Base-by-base conservation (phyloP, 2,797 vertebrate genomes). In the Atherinosoma microstoma region DNA sequence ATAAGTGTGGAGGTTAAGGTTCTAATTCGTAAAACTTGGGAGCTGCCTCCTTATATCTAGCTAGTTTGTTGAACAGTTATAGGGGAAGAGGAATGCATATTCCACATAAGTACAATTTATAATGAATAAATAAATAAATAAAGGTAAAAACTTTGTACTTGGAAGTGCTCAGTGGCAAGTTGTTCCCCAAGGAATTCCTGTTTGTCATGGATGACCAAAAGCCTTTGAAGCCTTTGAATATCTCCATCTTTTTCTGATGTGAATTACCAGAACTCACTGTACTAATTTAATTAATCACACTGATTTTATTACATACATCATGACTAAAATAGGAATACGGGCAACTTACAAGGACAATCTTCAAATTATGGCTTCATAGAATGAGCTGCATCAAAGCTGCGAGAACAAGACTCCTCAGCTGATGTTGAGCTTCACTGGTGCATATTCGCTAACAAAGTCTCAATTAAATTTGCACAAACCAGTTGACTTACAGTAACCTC, bases 391-490 rank as follows among this genome's bases (percentile, higher is more conserved):
- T 51, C 24, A 9, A 35, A 53, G 62, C 59, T 3, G 3, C n/a
- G 32, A 9, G 20, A 49, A 35, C 24, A 5, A 32, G 32, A 2
- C 53, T 10, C 64, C 63, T 79, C 60, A 72, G 78, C 8, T 36
- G 36, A 63, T 64, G 22, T 42, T 22, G 7, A 67, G 69, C 53
- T 66, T 58, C 24, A 38, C 13, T 57, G 53, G 5, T 62, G 45
- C 38, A 54, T 20, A 38, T 38, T 71, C 64, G 56, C 61, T 45
- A 78, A 73, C 40, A 53, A 72, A 67, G 35, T 78, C 81, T 70
- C 73, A 84, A 87, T 88, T 85, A 84, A 85, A 88, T 88, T 88
- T 69, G 64, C 76, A 89, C 87, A 86, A 82, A 84, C 76, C 82
- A 86, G 80, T 70, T 84, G 74, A 82, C 77, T 71, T 27, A 66